Percentiles rank a stretch among this genome's conserved stretches.
phyloP scores from a whole-genome alignment of 2,113 vertebrate genomes.

The Ageneiosus marmoratus region DNA sequence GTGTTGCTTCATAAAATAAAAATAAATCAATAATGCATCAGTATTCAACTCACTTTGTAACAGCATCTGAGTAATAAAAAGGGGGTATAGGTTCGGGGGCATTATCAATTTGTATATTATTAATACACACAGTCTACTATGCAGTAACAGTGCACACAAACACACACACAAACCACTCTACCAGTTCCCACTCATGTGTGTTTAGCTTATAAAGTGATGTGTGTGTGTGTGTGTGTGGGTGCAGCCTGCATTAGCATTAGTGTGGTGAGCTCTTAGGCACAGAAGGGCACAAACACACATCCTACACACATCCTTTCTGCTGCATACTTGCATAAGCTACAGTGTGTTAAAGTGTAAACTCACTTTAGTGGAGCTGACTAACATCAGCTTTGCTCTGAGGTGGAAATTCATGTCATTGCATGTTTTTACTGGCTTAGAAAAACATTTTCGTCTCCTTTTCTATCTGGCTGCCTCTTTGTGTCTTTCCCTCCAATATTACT shows the following conservation, averaged over 20 bases:
- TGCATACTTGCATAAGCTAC: slow-evolving; percentile 21
- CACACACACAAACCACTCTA: neutral
- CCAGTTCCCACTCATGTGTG: slow-evolving; percentile 24
- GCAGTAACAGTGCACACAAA: neutral
- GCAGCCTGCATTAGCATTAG: slow-evolving; percentile 13
- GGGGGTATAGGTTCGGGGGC: neutral
- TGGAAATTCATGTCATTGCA: neutral
- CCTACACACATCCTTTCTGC: slow-evolving; percentile 49
- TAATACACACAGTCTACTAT: neutral
- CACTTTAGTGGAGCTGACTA: slow-evolving; percentile 11
- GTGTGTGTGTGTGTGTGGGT: slow-evolving; percentile 9
- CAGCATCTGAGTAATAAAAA: neutral
- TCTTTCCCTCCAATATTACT: neutral
- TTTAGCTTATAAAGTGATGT: slow-evolving; percentile 4
- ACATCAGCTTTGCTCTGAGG: neutral
- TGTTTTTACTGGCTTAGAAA: neutral
- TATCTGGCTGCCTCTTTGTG: neutral
- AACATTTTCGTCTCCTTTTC: neutral
- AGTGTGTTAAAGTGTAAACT: neutral
- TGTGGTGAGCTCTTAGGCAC: slow-evolving; percentile 41
- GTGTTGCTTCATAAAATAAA: neutral
- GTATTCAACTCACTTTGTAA: neutral
- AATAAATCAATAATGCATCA: neutral
- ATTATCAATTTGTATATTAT: neutral
- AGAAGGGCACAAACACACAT: slow-evolving; percentile 35